Conservation (phyloP, 2,113 vertebrate genomes). For the Petromus typicus region DNA sequence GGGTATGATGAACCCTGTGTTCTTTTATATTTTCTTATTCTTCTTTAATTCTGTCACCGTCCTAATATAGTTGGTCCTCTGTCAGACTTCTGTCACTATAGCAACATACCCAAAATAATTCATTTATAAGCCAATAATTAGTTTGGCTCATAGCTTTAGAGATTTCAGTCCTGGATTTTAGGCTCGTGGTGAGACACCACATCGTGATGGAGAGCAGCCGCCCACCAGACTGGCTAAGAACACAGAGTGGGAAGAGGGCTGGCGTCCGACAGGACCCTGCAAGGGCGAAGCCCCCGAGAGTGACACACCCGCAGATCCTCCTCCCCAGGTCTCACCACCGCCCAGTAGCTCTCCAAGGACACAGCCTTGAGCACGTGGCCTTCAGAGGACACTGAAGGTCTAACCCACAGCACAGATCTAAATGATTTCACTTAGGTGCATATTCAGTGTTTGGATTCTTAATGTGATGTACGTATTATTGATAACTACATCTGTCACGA, state of each 20-base stretch:
- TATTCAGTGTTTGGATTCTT: not conserved
- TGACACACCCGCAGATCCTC: no score
- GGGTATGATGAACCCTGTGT: not conserved
- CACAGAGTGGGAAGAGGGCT: not conserved
- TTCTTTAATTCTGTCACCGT: not conserved
- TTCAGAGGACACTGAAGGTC: not conserved
- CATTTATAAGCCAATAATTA: not conserved
- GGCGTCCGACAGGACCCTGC: not conserved
- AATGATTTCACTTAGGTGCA: not conserved
- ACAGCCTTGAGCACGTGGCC: not conserved
- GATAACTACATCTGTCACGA: not conserved
- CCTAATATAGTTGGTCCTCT: not conserved
- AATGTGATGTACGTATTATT: not conserved
- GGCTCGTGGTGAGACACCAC: not conserved
- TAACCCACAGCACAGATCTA: not conserved
- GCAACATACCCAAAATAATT: not conserved
- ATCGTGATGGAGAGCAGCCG: not conserved
- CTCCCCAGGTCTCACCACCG: not conserved
- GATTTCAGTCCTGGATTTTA: not conserved
- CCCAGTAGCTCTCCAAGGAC: no score
- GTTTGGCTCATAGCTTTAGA: not conserved
- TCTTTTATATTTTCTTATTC: not conserved
- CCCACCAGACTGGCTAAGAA: not conserved
- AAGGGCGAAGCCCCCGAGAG: not conserved
- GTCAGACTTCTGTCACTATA: not conserved